Base-by-base conservation (phyloP, 2,888 invertebrate species). In the Patella ulyssiponensis region DNA sequence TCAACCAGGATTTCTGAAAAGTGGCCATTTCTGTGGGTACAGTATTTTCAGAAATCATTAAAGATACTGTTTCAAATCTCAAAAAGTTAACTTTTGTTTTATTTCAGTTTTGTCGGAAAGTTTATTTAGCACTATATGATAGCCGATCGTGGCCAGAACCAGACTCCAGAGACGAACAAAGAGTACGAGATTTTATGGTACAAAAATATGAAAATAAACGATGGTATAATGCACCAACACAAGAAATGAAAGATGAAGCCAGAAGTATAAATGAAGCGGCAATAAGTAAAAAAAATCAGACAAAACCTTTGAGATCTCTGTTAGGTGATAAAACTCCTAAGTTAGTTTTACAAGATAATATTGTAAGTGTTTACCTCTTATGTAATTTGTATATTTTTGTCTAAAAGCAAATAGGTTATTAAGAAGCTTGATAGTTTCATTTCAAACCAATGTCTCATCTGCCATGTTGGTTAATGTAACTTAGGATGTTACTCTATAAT, bases 151-250 rank as follows among this genome's bases (percentile, higher is more conserved):
- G 86, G 73, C 80, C 85, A 4, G 94, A 95, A 79, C 92, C 91
- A 14, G 95, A 96, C 90, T 94, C 95, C 83, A 95, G 95, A 88
- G 97, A 97, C 89, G 97, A 97, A 92, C 96, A 96, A 92, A 95
- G 96, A 92, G 95, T 98, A 88, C 95, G 95, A 91, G 97, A 98
- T 92, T 95, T 97, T 89, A 97, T 98, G 96, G 94, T 95, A 76
- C 95, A 97, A 90, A 98, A 98, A 93, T 98, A 98, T 91, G 98
- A 99, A 92, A 94, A 95, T 90, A 97, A 97, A 91, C 94, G 97
- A 90, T 94, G 93, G 92, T 93, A 93, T 85, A 91, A 93, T 52
- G 93, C 93, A 64, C 93, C 93, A 3, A 91, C 92, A 27, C 92
- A 92, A 54, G 86, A 90, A 17, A 88, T 92, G 83, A 89, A 90